phyloP scores from a whole-genome alignment of 1,140 invertebrate genomes.

The Trichoplusia ni region DNA sequence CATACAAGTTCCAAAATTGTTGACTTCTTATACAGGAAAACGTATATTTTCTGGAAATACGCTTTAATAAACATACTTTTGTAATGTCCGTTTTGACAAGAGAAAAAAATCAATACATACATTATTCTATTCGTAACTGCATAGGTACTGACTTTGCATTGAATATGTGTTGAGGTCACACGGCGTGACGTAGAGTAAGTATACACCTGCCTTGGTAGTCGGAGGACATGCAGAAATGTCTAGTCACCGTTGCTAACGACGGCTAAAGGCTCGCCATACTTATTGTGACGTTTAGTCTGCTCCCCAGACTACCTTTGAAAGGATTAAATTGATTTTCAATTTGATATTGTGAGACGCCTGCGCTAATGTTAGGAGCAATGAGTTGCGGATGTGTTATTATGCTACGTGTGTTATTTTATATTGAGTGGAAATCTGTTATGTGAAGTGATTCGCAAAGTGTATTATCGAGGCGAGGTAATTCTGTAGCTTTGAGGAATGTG shows the following conservation, averaged over 20 bases:
- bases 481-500: neutral
- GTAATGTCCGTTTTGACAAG: too few relatives aligned
- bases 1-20: too few relatives aligned
- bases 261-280: constrained; percentile 26
- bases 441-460: constrained; percentile 11
- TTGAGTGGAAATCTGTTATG: constrained; percentile 10
- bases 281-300: constrained; percentile 36
- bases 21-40: too few relatives aligned
- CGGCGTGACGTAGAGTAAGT: neutral
- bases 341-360: constrained; percentile 22
- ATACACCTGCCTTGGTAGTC: constrained; percentile 7
- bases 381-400: constrained; percentile 14
- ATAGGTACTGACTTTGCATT: neutral
- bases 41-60: too few relatives aligned
- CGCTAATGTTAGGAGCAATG: constrained; percentile 17
- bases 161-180: constrained; percentile 8
- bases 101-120: neutral
- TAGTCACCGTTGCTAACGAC: constrained; percentile 49
- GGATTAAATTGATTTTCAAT: constrained; percentile 37
- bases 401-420: constrained; percentile 20
- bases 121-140: neutral
- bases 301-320: constrained; percentile 26
- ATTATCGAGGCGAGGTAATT: constrained; percentile 4
- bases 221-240: constrained; percentile 40
- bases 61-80: too few relatives aligned